Evolutionary conservation across 2,113 vertebrate species (phyloP).

Genomic region (Aegotheles bennettii): DNA sequence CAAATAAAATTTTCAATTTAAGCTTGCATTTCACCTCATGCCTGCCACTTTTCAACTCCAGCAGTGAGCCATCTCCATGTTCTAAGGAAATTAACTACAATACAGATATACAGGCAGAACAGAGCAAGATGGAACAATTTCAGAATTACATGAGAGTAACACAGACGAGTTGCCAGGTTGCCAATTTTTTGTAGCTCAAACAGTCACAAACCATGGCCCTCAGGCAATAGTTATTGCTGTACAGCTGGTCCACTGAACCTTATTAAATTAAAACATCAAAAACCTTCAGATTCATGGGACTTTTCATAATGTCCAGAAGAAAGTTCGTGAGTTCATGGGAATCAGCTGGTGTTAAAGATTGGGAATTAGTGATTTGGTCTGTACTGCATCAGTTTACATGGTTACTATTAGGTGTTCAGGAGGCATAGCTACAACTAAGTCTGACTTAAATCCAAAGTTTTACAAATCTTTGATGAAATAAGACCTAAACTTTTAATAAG

Average conservation of each 20-base stretch:
- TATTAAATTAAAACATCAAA: slow-evolving; percentile 48
- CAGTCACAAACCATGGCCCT: slow-evolving; percentile 40
- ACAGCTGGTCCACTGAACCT: slow-evolving; percentile 46
- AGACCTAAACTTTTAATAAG: neutral
- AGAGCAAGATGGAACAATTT: slow-evolving; percentile 23
- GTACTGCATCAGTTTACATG: neutral
- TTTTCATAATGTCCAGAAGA: slow-evolving; percentile 13
- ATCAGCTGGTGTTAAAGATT: neutral
- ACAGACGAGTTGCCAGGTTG: slow-evolving; percentile 39
- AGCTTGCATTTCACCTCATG: neutral
- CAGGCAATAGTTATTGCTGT: slow-evolving; percentile 43
- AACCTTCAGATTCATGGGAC: neutral
- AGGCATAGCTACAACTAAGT: neutral
- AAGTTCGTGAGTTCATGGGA: slow-evolving; percentile 1
- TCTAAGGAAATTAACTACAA: slow-evolving; percentile 10
- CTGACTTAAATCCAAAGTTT: neutral
- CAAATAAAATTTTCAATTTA: neutral
- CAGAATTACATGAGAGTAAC: slow-evolving; percentile 19
- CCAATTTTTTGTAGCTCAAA: slow-evolving; percentile 21
- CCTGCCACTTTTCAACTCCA: neutral
- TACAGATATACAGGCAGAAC: neutral
- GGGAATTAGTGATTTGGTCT: neutral
- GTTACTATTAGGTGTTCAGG: neutral
- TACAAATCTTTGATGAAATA: neutral
- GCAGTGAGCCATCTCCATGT: neutral